Conservation (phyloP, 2,888 invertebrate genomes). For the Petrolisthes manimaculis region DNA sequence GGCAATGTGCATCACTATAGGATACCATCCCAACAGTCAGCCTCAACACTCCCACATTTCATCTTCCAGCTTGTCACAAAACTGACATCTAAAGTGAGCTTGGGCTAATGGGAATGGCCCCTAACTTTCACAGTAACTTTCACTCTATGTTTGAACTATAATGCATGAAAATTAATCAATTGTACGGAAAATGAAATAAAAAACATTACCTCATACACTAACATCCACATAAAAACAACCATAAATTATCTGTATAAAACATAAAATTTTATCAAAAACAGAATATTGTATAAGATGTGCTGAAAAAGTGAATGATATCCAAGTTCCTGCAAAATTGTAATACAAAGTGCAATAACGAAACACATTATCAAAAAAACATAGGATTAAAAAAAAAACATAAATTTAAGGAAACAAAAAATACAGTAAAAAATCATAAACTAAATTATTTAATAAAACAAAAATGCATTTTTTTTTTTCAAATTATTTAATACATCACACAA, state of each 20-base stretch:
- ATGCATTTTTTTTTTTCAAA: neutral
- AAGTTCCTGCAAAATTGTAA: too few relatives aligned
- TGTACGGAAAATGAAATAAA: neutral
- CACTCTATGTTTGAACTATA: neutral
- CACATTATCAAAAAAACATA: conserved; percentile 2
- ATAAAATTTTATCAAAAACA: neutral
- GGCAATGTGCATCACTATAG: too few relatives aligned
- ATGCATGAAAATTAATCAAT: neutral
- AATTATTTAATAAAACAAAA: neutral
- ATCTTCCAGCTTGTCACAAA: too few relatives aligned
- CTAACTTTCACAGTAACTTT: too few relatives aligned
- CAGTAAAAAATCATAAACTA: neutral
- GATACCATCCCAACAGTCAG: too few relatives aligned
- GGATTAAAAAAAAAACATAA: neutral
- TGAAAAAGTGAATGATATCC: neutral
- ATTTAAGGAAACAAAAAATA: neutral
- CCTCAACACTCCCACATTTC: too few relatives aligned
- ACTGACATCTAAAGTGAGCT: too few relatives aligned
- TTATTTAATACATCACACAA: neutral
- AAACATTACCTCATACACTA: neutral
- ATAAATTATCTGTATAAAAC: neutral
- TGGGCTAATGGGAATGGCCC: too few relatives aligned
- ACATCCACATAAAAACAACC: neutral
- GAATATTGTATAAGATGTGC: neutral
- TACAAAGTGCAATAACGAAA: neutral